These are phyloP conservation scores for Neofelis nebulosa DNA, from an alignment of 2,113 vertebrate species.

Conservation along the genomic window DNA sequence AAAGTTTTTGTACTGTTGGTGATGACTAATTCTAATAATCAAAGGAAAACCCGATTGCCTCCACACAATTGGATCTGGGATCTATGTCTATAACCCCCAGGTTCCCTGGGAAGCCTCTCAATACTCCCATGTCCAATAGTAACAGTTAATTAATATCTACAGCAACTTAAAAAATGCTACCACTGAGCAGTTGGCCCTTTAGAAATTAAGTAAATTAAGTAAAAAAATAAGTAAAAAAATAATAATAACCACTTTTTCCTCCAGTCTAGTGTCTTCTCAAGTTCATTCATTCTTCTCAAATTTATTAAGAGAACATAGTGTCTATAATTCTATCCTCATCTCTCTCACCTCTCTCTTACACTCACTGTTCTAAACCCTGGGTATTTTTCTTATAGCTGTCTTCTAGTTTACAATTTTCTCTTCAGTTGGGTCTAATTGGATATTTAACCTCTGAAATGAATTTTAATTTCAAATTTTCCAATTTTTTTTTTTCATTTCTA, in stretches of 20 bases:
- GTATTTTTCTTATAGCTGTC: neutral
- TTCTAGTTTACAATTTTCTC: slow-evolving; percentile 4
- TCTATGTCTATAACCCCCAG: neutral
- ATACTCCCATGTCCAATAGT: neutral
- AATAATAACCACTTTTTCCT: neutral
- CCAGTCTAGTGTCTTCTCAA: neutral
- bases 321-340: neutral
- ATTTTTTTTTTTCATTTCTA: neutral
- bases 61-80: neutral
- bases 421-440: neutral
- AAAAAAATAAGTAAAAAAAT: neutral
- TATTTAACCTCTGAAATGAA: neutral
- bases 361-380: neutral
- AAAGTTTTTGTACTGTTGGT: neutral
- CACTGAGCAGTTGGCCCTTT: neutral
- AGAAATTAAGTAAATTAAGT: neutral
- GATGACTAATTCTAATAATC: neutral
- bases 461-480: neutral
- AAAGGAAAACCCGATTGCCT: neutral
- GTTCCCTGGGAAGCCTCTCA: neutral
- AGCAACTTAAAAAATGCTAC: neutral
- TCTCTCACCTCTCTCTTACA: neutral
- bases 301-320: neutral
- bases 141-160: neutral
- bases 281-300: neutral